Evolutionary conservation across 2,797 vertebrate genomes (phyloP).

Genomic region (Petrocephalus schoutedeni): DNA sequence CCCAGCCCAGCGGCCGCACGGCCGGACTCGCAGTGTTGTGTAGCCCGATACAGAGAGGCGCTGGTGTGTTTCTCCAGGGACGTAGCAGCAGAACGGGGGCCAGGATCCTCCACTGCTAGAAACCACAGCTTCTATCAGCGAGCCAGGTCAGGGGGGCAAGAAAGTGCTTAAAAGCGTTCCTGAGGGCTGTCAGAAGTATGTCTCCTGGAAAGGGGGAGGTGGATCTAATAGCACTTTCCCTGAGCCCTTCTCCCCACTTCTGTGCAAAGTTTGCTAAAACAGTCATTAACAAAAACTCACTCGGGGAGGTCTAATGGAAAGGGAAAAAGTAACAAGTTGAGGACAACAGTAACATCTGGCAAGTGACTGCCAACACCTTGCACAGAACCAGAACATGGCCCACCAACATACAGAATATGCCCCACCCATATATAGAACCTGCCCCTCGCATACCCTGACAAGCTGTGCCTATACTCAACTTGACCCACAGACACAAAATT

Average conservation of each 20-base stretch:
- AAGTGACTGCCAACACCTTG: background rate
- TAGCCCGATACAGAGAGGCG: constrained; percentile 34
- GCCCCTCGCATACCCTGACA: background rate
- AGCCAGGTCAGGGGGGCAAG: background rate
- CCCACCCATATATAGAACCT: background rate
- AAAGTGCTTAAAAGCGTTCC: background rate
- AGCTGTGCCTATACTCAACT: background rate
- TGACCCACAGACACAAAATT: background rate
- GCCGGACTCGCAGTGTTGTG: constrained; percentile 15
- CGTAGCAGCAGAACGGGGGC: background rate
- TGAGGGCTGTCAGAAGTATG: background rate
- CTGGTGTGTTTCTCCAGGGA: background rate
- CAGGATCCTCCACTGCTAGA: constrained; percentile 5
- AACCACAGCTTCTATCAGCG: constrained; percentile 25
- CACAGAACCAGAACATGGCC: background rate
- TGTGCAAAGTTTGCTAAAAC: background rate
- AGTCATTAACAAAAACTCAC: background rate
- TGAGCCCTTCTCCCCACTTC: background rate
- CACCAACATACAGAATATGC: background rate
- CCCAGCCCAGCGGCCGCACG: background rate
- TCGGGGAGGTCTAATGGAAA: background rate
- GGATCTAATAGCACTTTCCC: background rate
- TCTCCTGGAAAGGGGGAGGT: background rate
- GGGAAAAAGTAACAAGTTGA: background rate
- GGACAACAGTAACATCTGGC: background rate